phyloP scores from a whole-genome alignment of 2,797 vertebrate genomes.

The Austrolebias charrua region DNA sequence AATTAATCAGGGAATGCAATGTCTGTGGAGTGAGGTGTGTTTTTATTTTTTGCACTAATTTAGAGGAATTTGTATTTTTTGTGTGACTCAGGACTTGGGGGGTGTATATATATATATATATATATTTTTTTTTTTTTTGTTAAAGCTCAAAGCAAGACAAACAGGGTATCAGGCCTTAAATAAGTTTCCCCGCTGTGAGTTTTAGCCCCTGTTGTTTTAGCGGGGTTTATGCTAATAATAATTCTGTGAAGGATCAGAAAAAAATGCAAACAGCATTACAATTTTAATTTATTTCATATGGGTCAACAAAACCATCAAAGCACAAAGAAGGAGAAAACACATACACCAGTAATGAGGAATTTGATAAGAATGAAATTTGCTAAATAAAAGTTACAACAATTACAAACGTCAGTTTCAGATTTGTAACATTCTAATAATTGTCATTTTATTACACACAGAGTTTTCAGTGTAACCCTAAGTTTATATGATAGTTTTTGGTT shows the following conservation, averaged over 20 bases:
- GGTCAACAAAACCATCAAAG: conserved; percentile 69
- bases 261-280: conserved; percentile 70
- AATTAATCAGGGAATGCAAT: conserved; percentile 91
- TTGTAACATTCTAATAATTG: conserved; percentile 2
- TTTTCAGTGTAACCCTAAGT: conserved; percentile 24
- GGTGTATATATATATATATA: no score
- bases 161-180: conserved; percentile 66
- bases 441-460: neutral
- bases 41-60: conserved; percentile 63
- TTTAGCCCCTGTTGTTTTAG: conserved; percentile 62
- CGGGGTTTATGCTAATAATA: conserved; percentile 71
- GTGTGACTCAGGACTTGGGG: conserved; percentile 6
- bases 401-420: conserved; percentile 14
- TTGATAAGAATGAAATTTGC: neutral
- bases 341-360: conserved; percentile 35
- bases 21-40: conserved; percentile 66
- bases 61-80: conserved; percentile 47
- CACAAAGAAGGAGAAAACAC: conserved; percentile 32
- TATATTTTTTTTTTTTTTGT: conserved; percentile 57
- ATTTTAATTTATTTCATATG: conserved; percentile 62
- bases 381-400: neutral
- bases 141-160: conserved; percentile 70
- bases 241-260: conserved; percentile 69
- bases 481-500: neutral
- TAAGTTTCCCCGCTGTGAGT: conserved; percentile 68